phyloP scores from a whole-genome alignment of 2,888 invertebrate genomes.

The Syritta pipiens region DNA sequence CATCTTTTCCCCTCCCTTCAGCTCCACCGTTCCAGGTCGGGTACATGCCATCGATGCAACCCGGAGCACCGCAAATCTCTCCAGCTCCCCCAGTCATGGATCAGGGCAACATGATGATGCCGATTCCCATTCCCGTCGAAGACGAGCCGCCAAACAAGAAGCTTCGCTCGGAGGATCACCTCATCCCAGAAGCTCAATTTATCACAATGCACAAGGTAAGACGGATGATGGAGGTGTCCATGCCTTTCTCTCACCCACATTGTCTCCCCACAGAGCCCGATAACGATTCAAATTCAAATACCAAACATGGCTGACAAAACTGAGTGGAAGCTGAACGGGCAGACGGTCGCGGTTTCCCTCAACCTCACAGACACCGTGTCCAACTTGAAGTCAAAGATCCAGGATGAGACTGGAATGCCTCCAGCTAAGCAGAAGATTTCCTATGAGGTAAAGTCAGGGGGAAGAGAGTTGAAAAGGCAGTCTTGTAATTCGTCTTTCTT shows the following conservation, averaged over 20 bases:
- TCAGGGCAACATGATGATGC: slow-evolving; percentile 79
- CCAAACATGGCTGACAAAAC: slow-evolving; percentile 92
- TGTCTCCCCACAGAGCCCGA: slow-evolving; percentile 82
- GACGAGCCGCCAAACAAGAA: slow-evolving; percentile 95
- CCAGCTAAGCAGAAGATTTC: slow-evolving; percentile 98
- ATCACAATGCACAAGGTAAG: slow-evolving; percentile 84
- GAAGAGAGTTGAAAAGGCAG: background rate
- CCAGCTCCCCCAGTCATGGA: slow-evolving; percentile 81
- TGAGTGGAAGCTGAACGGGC: slow-evolving; percentile 97
- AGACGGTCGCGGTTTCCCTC: slow-evolving; percentile 88
- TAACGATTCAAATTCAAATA: slow-evolving; percentile 89
- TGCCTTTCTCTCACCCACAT: background rate
- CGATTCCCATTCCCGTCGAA: slow-evolving; percentile 80
- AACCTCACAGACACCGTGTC: slow-evolving; percentile 89
- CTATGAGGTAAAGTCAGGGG: slow-evolving; percentile 85
- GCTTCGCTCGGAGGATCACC: slow-evolving; percentile 93
- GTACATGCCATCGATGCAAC: slow-evolving; percentile 78
- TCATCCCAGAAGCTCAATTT: slow-evolving; percentile 93
- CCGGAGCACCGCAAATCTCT: slow-evolving; percentile 74
- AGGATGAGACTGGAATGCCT: slow-evolving; percentile 93
- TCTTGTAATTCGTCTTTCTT: slow-evolving; percentile 23
- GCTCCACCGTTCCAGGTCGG: slow-evolving; percentile 80
- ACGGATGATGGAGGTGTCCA: background rate
- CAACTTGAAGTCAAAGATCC: slow-evolving; percentile 91
- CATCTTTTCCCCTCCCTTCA: too few species aligned